Evolutionary conservation across 2,888 invertebrate genomes (phyloP), one percentile per base, ranked within the genome.

Genomic region (Anarsia innoxiella): DNA sequence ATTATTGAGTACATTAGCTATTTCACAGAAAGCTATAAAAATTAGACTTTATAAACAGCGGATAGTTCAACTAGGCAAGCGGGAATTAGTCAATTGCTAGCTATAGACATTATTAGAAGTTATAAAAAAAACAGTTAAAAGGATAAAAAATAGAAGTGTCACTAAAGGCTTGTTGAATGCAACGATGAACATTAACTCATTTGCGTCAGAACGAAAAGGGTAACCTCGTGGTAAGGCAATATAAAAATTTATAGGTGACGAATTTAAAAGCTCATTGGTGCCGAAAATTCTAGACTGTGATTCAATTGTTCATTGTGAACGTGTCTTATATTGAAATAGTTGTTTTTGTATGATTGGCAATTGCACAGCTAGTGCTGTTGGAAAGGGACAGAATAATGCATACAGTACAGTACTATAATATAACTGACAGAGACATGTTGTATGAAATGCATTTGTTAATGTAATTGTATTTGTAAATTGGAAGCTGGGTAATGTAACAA

Each of bases 291-390:
- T 83, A 77, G 80, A 82, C 84, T 83, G 84, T 84, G 83, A 84
- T 84, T 74, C 74, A 80, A 82, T 76, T 79, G 83, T 84, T 82
- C 82, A 80, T 79, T 73, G 71, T 63, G 80, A 73, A 80, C 78
- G 84, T 83, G 84, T 84, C 84, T 84, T 83, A 84, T 84, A 84
- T 83, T 84, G 77, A 78, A 83, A 82, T 84, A 84, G 83, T 75
- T 77, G 73, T 73, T 82, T 66, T 80, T 80, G 73, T 82, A 80
- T 76, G 66, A 79, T 79, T 80, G 80, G 79, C 80, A 65, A 63
- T 42, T 50, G 69, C 68, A 73, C 70, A 51, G 42, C 50, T 56
- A 56, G 73, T 74, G 73, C 67, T 56, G 51, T 48, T 29, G 36
- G 34, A 37, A 40, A 35, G 14, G 42, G 37, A 61, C 51, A 60